Evolutionary conservation across 2,888 invertebrate species (phyloP).

Genomic region (Myopa testacea): DNA sequence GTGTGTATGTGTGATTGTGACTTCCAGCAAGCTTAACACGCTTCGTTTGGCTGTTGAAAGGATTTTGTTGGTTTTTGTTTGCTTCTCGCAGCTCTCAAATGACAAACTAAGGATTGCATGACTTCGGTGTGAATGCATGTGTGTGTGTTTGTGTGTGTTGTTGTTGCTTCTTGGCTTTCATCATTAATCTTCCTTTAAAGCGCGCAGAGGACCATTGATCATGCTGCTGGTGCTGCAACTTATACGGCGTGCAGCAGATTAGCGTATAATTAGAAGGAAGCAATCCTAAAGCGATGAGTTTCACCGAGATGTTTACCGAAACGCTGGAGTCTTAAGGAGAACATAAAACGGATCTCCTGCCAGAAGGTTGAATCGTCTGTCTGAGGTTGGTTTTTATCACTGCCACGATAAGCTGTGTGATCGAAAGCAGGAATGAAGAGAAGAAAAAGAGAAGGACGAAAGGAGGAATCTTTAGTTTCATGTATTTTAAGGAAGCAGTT

Average conservation of each 20-base stretch:
- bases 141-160: conserved; percentile 11
- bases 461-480: too few species aligned
- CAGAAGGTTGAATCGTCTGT: neutral
- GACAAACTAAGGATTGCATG: conserved; percentile 25
- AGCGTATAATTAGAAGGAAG: neutral
- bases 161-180: conserved; percentile 19
- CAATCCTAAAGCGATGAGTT: neutral
- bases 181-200: conserved; percentile 33
- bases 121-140: conserved; percentile 6
- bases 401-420: neutral
- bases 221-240: conserved; percentile 9
- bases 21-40: conserved; percentile 19
- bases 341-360: neutral
- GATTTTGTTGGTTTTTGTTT: conserved; percentile 28
- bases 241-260: neutral
- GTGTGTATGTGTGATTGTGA: conserved; percentile 14
- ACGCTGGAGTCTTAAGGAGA: neutral
- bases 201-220: conserved; percentile 35
- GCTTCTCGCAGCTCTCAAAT: conserved; percentile 23
- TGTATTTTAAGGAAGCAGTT: too few species aligned
- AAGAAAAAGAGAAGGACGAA: neutral
- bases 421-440: neutral
- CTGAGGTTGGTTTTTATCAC: neutral
- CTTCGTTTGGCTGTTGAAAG: conserved; percentile 24
- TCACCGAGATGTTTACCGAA: neutral